Percentiles rank a stretch among this genome's conserved stretches.
Conservation (phyloP, 2,113 vertebrate genomes). For the Paedocypris sp. region DNA sequence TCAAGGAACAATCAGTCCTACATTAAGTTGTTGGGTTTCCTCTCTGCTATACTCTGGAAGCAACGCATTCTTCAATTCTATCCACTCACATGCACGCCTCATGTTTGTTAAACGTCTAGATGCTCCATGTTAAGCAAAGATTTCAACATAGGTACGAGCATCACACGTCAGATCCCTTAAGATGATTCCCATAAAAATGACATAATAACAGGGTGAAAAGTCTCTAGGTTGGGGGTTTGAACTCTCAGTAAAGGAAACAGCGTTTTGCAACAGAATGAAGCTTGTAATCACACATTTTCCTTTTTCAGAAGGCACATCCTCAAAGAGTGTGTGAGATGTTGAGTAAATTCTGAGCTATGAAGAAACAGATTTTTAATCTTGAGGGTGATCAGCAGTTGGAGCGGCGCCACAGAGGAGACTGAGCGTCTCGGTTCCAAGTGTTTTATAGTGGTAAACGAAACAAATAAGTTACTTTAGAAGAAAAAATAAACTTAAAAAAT, state of each 20-base stretch:
- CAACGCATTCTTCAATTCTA: no score
- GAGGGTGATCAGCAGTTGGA: neutral
- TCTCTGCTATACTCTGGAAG: conserved; percentile 55
- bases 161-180: neutral
- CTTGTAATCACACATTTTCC: neutral
- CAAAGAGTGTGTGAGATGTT: neutral
- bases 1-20: conserved; percentile 52
- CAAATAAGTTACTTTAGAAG: no score
- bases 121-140: conserved; percentile 9
- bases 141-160: neutral
- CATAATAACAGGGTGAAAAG: neutral
- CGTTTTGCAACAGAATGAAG: neutral
- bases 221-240: neutral
- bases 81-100: no score
- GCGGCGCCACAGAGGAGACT: conserved; percentile 2
- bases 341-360: neutral
- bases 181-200: neutral
- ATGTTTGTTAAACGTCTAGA: no score
- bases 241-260: neutral
- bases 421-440: conserved; percentile 24
- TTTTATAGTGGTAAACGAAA: conserved; percentile 30
- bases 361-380: neutral
- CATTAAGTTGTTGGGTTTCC: conserved; percentile 54
- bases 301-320: neutral
- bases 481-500: no score